These are phyloP conservation scores for Pygmarrhopalites habei DNA, from an alignment of 1,140 invertebrate genomes.

Conservation along the genomic window DNA sequence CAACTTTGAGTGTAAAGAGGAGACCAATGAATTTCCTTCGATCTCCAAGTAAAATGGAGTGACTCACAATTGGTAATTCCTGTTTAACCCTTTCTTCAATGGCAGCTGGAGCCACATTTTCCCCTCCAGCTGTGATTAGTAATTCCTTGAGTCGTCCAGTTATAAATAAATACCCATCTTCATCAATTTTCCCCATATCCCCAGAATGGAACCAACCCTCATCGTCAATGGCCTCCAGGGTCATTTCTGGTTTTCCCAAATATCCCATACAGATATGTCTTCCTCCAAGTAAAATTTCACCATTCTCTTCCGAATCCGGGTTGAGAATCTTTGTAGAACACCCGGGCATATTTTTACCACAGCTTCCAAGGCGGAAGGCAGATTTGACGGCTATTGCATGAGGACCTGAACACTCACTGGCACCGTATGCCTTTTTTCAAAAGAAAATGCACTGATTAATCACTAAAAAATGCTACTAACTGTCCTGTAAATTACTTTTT, in stretches of 20 bases:
- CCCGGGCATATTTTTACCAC: constrained; percentile 53
- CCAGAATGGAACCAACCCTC: constrained; percentile 74
- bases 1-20: constrained; percentile 74
- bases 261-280: constrained; percentile 87
- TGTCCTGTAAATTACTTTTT: neutral
- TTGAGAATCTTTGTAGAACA: constrained; percentile 9
- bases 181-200: constrained; percentile 71
- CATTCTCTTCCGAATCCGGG: constrained; percentile 26
- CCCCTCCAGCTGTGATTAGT: constrained; percentile 87
- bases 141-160: constrained; percentile 80
- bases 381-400: constrained; percentile 47
- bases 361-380: constrained; percentile 55
- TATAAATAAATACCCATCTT: constrained; percentile 64
- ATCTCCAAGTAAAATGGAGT: constrained; percentile 80
- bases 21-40: constrained; percentile 75
- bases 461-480: neutral
- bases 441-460: too few relatives aligned
- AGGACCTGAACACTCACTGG: constrained; percentile 56
- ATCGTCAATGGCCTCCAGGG: constrained; percentile 60
- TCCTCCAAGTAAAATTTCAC: constrained; percentile 61
- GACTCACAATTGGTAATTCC: constrained; percentile 66
- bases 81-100: constrained; percentile 74
- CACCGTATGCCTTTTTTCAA: constrained; percentile 44
- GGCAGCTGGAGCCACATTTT: constrained; percentile 75
- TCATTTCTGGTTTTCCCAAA: constrained; percentile 67